Base-by-base conservation (phyloP, 2,113 vertebrate genomes). In the Caloenas nicobarica region DNA sequence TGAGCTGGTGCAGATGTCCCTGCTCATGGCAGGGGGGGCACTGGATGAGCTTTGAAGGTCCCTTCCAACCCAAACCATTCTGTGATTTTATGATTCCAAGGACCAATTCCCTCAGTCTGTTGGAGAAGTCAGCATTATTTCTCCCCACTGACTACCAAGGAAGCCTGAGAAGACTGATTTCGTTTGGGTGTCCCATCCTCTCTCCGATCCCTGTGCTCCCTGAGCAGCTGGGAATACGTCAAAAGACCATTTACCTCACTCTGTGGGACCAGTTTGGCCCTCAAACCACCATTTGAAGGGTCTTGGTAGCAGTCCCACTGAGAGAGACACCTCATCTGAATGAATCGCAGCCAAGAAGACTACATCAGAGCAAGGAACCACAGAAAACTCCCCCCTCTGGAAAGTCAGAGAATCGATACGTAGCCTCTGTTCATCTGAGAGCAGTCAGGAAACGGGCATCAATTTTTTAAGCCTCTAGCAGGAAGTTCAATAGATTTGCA, bases 401-500 rank as follows among this genome's bases (percentile, higher is more conserved):
- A n/a, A 91, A 86, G 31, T 11, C 40, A 58, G 50, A 76, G 50
- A 38, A 93, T 88, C 16, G 19, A 86, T 82, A 83, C 0, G 5
- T 6, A 56, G 31, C 66, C 18, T 78, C 84, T 51, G 28, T 42
- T 92, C 68, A 73, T 40, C 40, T 53, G 84, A 96, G 85, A 68
- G 81, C 3, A 74, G 69, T 65, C 56, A 78, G 91, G 90, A 96
- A 95, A 89, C 1, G 0, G 64, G 14, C 86, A 97, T 97, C 79
- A 97, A 96, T 96, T 89, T 97, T 97, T 97, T 36, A 97, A 81
- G 86, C 60, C 72, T 62, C 44, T 65, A 51, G 50, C 73, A 94
- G 91, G 70, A 88, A 95, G 93, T 64, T 96, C 93, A 92, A 92
- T 95, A 66, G 64, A 83, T 89, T 81, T 66, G 28, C 79, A 79